phyloP scores from a whole-genome alignment of 2,888 invertebrate species.

The Colletes collaris region DNA sequence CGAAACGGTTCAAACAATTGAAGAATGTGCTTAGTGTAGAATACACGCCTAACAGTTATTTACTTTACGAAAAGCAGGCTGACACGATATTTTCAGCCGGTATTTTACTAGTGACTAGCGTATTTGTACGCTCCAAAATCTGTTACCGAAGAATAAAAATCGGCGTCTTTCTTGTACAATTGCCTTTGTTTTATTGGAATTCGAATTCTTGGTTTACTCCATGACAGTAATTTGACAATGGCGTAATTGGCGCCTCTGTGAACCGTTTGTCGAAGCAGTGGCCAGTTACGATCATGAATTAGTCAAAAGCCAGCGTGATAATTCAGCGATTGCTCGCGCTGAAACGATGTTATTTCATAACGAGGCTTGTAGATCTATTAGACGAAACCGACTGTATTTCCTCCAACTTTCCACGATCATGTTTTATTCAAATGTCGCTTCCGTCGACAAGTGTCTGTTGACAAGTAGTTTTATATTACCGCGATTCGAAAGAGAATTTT shows the following conservation, averaged over 20 bases:
- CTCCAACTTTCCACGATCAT: slow-evolving; percentile 1
- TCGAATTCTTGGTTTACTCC: slow-evolving; percentile 15
- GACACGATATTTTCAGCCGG: no score
- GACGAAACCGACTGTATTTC: not conserved
- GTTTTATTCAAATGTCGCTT: slow-evolving; percentile 29
- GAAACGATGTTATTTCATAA: slow-evolving; percentile 13
- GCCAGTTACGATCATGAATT: slow-evolving; percentile 6
- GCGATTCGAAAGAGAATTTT: not conserved
- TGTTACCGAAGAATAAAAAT: no score
- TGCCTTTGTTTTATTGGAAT: no score
- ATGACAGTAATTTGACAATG: slow-evolving; percentile 24
- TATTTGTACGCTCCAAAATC: no score
- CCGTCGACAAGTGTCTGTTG: slow-evolving; percentile 6
- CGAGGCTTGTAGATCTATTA: slow-evolving; percentile 16
- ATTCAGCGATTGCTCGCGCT: slow-evolving; percentile 4
- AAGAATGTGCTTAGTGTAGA: no score
- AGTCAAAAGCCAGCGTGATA: slow-evolving; percentile 10
- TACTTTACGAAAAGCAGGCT: no score
- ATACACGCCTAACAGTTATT: no score
- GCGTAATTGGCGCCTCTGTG: slow-evolving; percentile 2
- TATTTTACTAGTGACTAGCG: no score
- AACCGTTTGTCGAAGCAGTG: slow-evolving; percentile 11
- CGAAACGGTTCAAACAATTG: no score
- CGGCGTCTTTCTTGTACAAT: no score
- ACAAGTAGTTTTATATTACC: slow-evolving; percentile 5